Percentiles rank a stretch among this genome's conserved stretches.
Evolutionary conservation across 2,113 vertebrate genomes (phyloP).

Genomic region (Antechinus stuartii): DNA sequence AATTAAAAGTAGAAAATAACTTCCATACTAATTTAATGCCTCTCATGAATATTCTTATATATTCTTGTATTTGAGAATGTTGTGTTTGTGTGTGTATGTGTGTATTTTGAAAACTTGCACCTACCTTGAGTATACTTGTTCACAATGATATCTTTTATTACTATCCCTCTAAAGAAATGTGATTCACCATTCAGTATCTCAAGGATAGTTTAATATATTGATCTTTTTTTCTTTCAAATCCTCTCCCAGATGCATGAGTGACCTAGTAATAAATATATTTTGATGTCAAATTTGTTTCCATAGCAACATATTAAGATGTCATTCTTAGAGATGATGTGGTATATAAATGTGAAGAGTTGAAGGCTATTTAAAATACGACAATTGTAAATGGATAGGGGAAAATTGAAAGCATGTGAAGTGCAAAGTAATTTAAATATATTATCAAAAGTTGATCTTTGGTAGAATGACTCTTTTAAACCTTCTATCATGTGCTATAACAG

Average conservation of each 20-base stretch:
- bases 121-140: slow-evolving; percentile 63
- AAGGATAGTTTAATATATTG: slow-evolving; percentile 68
- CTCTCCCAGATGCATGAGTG: slow-evolving; percentile 69
- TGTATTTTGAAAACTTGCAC: slow-evolving; percentile 70
- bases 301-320: slow-evolving; percentile 78
- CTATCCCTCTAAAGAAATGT: slow-evolving; percentile 66
- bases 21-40: neutral
- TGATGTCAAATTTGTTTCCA: slow-evolving; percentile 82
- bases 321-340: slow-evolving; percentile 77
- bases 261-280: slow-evolving; percentile 81
- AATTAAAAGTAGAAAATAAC: neutral
- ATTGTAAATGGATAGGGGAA: neutral
- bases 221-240: slow-evolving; percentile 78
- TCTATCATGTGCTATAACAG: slow-evolving; percentile 53
- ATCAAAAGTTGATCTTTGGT: slow-evolving; percentile 73
- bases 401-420: slow-evolving; percentile 33
- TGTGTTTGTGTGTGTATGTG: neutral
- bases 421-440: slow-evolving; percentile 77
- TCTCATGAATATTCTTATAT: slow-evolving; percentile 33
- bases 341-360: slow-evolving; percentile 80
- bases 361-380: slow-evolving; percentile 74
- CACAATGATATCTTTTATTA: slow-evolving; percentile 57
- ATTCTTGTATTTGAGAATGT: neutral
- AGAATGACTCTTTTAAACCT: slow-evolving; percentile 67
- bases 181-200: slow-evolving; percentile 55